Percentiles rank a stretch among this genome's conserved stretches.
Conservation (phyloP, 2,888 invertebrate genomes). For the Venusia cambrica region DNA sequence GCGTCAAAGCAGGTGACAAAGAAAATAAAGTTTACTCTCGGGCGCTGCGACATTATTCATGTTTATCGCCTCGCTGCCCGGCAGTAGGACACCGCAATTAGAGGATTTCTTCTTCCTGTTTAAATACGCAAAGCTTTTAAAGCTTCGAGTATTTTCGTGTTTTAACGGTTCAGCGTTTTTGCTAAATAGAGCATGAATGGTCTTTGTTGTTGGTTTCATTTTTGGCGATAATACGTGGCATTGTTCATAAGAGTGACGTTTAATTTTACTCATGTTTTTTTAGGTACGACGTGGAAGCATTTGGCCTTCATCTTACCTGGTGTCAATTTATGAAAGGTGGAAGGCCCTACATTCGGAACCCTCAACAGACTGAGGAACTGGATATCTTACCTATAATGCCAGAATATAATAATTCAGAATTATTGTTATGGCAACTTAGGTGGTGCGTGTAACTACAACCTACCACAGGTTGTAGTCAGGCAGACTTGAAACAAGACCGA, state of each 20-base stretch:
- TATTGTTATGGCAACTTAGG: too few relatives aligned
- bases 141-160: constrained; percentile 29
- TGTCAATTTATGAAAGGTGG: too few relatives aligned
- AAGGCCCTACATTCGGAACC: too few relatives aligned
- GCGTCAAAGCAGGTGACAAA: constrained; percentile 62
- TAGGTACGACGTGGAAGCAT: too few relatives aligned
- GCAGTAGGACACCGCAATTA: constrained; percentile 67
- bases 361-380: too few relatives aligned
- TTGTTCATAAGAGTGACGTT: constrained; percentile 4
- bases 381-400: too few relatives aligned
- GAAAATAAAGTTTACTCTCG: constrained; percentile 54
- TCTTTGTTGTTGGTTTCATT: constrained; percentile 20
- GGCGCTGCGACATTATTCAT: constrained; percentile 74
- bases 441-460: too few relatives aligned
- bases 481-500: too few relatives aligned
- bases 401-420: too few relatives aligned
- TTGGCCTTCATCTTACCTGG: too few relatives aligned
- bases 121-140: constrained; percentile 33
- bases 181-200: constrained; percentile 25
- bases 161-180: constrained; percentile 31
- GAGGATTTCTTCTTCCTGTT: constrained; percentile 51
- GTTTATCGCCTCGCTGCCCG: constrained; percentile 61
- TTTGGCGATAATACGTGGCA: constrained; percentile 16
- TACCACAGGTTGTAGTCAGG: too few relatives aligned
- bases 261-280: too few relatives aligned